Evolutionary conservation across 2,113 vertebrate species (phyloP), one percentile per base, ranked within the genome.

Genomic region (Lophotis ruficrista): DNA sequence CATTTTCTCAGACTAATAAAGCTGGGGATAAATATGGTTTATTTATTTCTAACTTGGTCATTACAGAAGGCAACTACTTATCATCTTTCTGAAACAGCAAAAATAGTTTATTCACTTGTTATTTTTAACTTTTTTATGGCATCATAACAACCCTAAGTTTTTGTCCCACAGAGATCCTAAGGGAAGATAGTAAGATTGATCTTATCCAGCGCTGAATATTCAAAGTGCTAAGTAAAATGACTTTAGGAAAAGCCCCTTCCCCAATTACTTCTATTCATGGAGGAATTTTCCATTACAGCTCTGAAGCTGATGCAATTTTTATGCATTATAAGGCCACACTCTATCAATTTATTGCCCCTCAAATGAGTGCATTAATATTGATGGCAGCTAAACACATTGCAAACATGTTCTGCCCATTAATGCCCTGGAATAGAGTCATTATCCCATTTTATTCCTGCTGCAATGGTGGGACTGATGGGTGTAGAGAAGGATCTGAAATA

Each of bases 381-480:
- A 97, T 90, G 83, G 28, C 79, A 90, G 71, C 87, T 94, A 96
- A 97, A 96, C 92, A 96, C 87, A 93, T 73, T 92, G 85, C 85
- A 96, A 95, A 90, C 75, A 94, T 96, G 85, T 94, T 96, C 92
- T 93, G 93, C 58, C 75, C 93, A 83, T 96, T 94, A 94, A 90
- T 86, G 71, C 12, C 38, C 23, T 89, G 33, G 66, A 94, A 94
- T 58, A 83, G 33, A 85, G 51, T 88, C 73, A 83, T 93, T 88
- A 93, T 77, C 75, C 87, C 68, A 64, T 96, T 91, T 93, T 66
- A 83, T 71, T 91, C 87, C 58, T 47, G 47, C 47, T 81, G 51
- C 21, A 87, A 4, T 66, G 33, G 68, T 1, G 23, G 54, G n/a
- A 66, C 58, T 65, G 1, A 70, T 81, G 19, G 35, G 20, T 78